Base-by-base conservation (phyloP, 2,113 vertebrate genomes). In the Colaptes auratus region DNA sequence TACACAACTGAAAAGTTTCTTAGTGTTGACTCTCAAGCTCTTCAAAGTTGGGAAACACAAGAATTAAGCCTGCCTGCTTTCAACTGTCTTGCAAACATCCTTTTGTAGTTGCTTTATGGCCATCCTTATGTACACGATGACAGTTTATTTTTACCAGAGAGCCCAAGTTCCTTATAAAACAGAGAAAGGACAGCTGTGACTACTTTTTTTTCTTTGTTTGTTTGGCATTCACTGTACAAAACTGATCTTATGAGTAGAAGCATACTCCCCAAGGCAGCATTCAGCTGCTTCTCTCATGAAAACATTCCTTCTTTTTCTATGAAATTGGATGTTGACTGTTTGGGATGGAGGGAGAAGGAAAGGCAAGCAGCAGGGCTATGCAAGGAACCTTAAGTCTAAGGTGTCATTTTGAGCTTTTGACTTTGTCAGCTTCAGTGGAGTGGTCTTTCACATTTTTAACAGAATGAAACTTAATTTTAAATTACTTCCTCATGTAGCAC, bases 121-220 rank as follows among this genome's bases (percentile, higher is more conserved):
- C 81, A 31, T 35, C 21, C 33, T 56, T 48, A 71, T 8, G 18
- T n/a, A 50, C 31, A 52, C 4, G 6, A 74, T 25, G 56, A 60
- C 18, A 55, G 27, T 5, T n/a, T 83, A 55, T 11, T 90, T 86
- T 13, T 66, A n/a, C 46, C 56, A 82, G 27, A 80, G n/a, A 70
- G 50, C 55, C n/a, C n/a, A 56, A 81, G 31, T 83, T 78, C 56
- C 19, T 25, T 3, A 52, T 18, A 55, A 80, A 65, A 56, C 5
- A 71, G 69, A 82, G 50, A 50, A 61, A 86, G 56, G 30, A 48
- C 92, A 93, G 80, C 80, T 90, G n/a, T 27, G 73, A 69, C 39
- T 65, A 15, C 12, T 61, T 39, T 59, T 70, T 52, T 55, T 42
- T 13, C n/a, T n/a, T 75, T 39, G n/a, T 15, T 90, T 61, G 42